Evolutionary conservation across 1,140 invertebrate species (phyloP), one percentile per base, ranked within the genome.

Genomic region (Lepidurus couesii): DNA sequence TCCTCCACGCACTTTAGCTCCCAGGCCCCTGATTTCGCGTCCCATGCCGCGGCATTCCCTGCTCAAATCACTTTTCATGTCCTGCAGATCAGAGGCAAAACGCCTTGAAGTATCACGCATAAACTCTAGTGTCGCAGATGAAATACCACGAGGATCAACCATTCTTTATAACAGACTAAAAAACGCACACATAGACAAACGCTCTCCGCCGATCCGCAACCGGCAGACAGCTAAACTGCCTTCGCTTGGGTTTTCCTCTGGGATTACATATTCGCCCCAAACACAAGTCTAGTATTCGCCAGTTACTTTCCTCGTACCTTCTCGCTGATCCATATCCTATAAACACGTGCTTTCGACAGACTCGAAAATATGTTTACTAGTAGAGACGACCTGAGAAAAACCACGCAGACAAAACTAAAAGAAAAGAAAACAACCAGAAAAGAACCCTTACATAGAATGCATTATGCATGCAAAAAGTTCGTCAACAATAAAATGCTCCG

Each of bases 41-140:
- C 76, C 76, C 21, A 77, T 47, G 3, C 65, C 65, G 16, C 76
- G 76, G 42, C 45, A 77, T 42, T 77, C 45, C 24, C 42, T 77
- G 8, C 76, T 45, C 13, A 79, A 47, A n/a, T 79, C 78, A 13
- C 78, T 74, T 45, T 75, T 75, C 78, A 79, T 79, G 21, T 79
- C 78, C 16, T 75, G 78, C 43, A 79, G n/a, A 45, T 79, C 78
- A 16, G 78, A 73, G 45, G 42, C 75, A 21, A 79, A 79, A 42
- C 78, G 78, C 44, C 78, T 74, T n/a, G 78, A 79, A 11, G 78
- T 79, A 34, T 79, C 74, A 34, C 78, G 65, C 21, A 79, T 47
- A 42, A 79, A 47, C 73, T 79, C 78, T 26, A 79, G 44, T 8
- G 78, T 79, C 16, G 78, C 78, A 13, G 78, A 44, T 1, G 78